Base-by-base conservation (phyloP, 2,113 vertebrate genomes). In the Tauraco erythrolophus region DNA sequence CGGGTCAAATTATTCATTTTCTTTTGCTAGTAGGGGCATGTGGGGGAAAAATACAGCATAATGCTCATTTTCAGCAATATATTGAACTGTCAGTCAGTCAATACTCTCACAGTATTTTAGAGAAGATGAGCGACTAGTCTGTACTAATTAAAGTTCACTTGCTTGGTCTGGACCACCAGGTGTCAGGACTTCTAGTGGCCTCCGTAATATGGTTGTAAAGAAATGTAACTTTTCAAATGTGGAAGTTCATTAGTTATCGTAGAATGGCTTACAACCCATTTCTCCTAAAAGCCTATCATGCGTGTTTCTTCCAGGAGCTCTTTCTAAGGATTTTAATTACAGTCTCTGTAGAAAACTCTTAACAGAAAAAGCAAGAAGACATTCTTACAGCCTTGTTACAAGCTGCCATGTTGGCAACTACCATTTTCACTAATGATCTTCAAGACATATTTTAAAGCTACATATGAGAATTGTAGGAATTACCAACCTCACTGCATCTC, bases 41-140 rank as follows among this genome's bases (percentile, higher is more conserved):
- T 90, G 57, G 41, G 10, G 4, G 0, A 14, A 19, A 31, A 64
- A 77, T 28, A 4, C n/a, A 30, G 30, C 33, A 71, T 46, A 81
- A 81, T 68, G 69, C 58, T 94, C 53, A 92, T 96, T 97, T 95
- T 75, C 80, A 94, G 60, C 80, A 94, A 94, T 91, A 76, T 33
- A 78, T 57, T 82, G 56, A 96, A 68, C 76, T 95, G 94, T 61
- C 96, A 95, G 41, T 91, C 95, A 89, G 79, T n/a, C 64, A 75
- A 41, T 39, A 43, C 4, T 68, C 30, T 66, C 60, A 51, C 46
- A 56, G 41, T 68, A 68, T 85, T 89, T 87, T 31, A 81, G 39
- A 68, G 62, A 75, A 84, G 41, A 60, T 27, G 33, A 96, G 48
- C 75, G 94, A 71, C 58, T 51, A 7, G 11, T 51, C 35, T 66